Base-by-base conservation (phyloP, 2,113 vertebrate species). In the Nymphicus hollandicus region DNA sequence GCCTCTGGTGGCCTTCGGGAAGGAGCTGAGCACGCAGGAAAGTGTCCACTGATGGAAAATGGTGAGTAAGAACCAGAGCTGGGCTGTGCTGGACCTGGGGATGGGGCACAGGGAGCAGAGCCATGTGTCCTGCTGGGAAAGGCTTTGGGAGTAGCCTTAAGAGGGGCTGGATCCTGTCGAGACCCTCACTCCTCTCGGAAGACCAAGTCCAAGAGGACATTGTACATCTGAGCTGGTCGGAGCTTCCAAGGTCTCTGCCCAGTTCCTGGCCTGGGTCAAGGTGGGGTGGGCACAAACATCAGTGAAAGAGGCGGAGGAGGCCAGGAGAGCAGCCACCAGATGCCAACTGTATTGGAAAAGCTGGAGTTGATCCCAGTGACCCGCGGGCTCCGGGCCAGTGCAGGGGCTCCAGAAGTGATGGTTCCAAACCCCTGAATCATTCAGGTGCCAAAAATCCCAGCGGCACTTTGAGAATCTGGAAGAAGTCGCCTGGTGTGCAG, bases 31-130 rank as follows among this genome's bases (percentile, higher is more conserved):
- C 80, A 28, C 4, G 1, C 41, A 69, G 66, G 58, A 68, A 69
- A 91, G 37, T 5, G 1, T 15, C 70, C 3, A 7, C 66, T 92
- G 86, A 89, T 79, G 77, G 86, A 91, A 94, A 88, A 97, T 96
- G 96, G 96, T 97, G 79, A 96, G 96, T 96, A 69, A 81, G 53
- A 78, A 35, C 37, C 1, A 6, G 18, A 63, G 6, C 25, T 41
- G 88, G 64, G 76, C 52, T 71, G n/a, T 2, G 1, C 33, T 66
- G 81, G 53, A 56, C 20, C 11, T 65, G 50, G 68, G 71, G 53
- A 63, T 0, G 0, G 81, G 33, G 35, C 13, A 2, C 1, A 8
- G 73, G 63, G 20, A 88, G 35, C 1, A 1, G 65, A 79, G 63
- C 37, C 1, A 0, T 17, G n/a, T 1, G 2, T 72, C 27, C 70